phyloP scores from a whole-genome alignment of 2,113 vertebrate species.

The Dendrocopos noguchii region DNA sequence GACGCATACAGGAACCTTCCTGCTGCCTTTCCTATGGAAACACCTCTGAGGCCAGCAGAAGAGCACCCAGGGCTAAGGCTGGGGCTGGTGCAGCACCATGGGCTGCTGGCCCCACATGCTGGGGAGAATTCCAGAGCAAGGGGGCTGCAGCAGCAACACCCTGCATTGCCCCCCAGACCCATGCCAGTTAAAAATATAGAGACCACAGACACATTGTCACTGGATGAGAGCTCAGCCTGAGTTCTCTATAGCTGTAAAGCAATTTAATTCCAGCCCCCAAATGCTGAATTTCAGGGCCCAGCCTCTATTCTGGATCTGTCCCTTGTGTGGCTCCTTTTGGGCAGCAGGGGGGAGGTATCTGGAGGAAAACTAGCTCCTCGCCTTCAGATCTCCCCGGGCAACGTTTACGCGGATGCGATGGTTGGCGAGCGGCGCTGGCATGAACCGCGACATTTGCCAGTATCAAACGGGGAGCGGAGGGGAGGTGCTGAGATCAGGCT shows the following conservation, averaged over 20 bases:
- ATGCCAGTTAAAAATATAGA: background rate
- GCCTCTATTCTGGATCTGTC: background rate
- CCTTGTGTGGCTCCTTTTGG: background rate
- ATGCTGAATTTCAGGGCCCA: background rate
- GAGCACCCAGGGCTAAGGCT: background rate
- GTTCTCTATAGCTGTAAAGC: background rate
- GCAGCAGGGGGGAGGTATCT: background rate
- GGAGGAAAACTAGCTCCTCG: background rate
- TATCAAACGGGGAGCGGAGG: constrained; percentile 9
- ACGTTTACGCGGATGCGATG: background rate
- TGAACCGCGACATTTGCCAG: constrained; percentile 45
- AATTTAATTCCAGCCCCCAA: background rate
- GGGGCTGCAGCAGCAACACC: rapidly evolving
- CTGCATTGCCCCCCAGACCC: background rate
- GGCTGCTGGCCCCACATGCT: background rate
- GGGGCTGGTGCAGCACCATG: rapidly evolving
- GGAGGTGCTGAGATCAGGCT: constrained; percentile 27
- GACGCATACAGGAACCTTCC: background rate
- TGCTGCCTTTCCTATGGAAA: background rate
- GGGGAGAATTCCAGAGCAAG: background rate
- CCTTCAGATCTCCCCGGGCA: background rate
- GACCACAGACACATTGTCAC: background rate
- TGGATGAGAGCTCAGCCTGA: background rate
- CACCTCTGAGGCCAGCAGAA: background rate
- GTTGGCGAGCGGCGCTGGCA: background rate